Evolutionary conservation across 35 echinoderm and acorn worm genomes (phyloP).

Genomic region (Ophioderma brevispina): DNA sequence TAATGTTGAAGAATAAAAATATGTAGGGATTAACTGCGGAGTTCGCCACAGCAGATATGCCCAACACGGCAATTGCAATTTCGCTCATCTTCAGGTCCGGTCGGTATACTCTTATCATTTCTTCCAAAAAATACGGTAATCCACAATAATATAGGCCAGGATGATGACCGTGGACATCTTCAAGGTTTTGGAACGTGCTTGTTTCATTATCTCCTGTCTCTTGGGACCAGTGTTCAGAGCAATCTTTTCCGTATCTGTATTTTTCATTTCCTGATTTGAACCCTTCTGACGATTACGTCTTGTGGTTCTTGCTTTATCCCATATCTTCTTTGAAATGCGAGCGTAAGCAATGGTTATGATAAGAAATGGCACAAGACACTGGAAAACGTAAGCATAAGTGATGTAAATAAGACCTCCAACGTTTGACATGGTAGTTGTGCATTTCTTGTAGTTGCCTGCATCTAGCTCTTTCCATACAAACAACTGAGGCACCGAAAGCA

Average conservation of each 20-base stretch:
- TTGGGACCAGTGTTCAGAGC: background rate
- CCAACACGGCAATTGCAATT: conserved; percentile 63
- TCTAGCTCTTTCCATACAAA: conserved; percentile 55
- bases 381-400: conserved; percentile 62
- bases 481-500: conserved; percentile 76
- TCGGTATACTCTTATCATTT: conserved; percentile 68
- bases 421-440: conserved; percentile 16
- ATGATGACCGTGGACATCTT: conserved; percentile 93
- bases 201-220: conserved; percentile 41
- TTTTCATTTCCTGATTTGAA: background rate
- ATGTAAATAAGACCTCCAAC: conserved; percentile 47
- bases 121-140: conserved; percentile 86
- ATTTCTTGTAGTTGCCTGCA: conserved; percentile 3
- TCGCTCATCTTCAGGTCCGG: background rate
- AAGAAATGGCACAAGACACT: conserved; percentile 84
- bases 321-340: conserved; percentile 84
- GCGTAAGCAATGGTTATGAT: conserved; percentile 78
- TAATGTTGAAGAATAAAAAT: conserved; percentile 83
- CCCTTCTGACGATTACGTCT: background rate
- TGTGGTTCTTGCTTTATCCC: background rate
- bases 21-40: conserved; percentile 92
- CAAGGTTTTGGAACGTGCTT: conserved; percentile 83
- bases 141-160: conserved; percentile 75
- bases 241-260: background rate
- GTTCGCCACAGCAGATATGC: conserved; percentile 90